Evolutionary conservation across 2,797 vertebrate genomes (phyloP).

Genomic region (Betta splendens): DNA sequence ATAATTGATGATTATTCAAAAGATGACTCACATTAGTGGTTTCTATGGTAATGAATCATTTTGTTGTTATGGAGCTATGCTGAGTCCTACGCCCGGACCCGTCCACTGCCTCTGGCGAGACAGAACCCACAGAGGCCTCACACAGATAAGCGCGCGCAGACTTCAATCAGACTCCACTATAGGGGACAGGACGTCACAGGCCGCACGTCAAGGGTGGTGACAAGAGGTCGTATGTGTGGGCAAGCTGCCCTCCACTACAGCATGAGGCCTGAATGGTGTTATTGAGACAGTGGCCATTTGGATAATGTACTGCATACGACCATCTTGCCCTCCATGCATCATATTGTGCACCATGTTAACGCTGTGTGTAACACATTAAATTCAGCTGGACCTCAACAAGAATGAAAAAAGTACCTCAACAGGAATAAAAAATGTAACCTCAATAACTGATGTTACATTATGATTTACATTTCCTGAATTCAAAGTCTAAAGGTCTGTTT

Average conservation of each 20-base stretch:
- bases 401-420: background rate
- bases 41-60: constrained; percentile 72
- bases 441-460: no score
- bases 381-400: background rate
- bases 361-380: background rate
- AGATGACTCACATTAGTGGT: constrained; percentile 76
- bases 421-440: background rate
- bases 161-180: constrained; percentile 29
- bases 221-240: constrained; percentile 21
- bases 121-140: constrained; percentile 33
- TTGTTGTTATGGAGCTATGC: constrained; percentile 61
- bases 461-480: background rate
- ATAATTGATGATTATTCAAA: constrained; percentile 80
- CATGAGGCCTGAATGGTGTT: constrained; percentile 4
- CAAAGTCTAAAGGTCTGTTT: background rate
- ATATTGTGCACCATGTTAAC: background rate
- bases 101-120: constrained; percentile 50
- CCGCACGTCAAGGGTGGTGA: constrained; percentile 20
- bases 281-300: background rate
- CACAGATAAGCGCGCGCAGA: constrained; percentile 29
- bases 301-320: constrained; percentile 7
- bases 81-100: constrained; percentile 40
- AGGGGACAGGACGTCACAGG: constrained; percentile 2
- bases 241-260: constrained; percentile 18
- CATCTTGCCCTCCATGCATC: background rate